phyloP scores from a whole-genome alignment of 2,888 invertebrate genomes.

The Agonopterix heracliana region DNA sequence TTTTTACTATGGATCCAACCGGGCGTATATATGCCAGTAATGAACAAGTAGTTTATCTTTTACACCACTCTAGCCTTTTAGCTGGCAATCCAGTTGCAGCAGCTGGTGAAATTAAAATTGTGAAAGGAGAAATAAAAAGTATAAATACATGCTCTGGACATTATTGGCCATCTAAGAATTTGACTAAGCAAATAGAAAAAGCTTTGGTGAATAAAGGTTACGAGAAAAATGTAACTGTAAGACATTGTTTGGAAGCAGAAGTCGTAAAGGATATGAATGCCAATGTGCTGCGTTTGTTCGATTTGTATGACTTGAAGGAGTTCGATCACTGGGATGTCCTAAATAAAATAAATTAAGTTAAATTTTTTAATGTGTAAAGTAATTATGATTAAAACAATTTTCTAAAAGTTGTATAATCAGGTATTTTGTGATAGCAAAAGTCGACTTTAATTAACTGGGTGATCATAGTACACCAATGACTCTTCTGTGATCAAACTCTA shows the following conservation, averaged over 20 bases:
- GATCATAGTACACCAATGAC: too few species aligned
- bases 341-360: too few species aligned
- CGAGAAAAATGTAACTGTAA: background rate
- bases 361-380: too few species aligned
- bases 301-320: too few species aligned
- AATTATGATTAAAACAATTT: too few species aligned
- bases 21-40: conserved; percentile 5
- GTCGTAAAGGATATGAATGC: too few species aligned
- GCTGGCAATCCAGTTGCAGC: conserved; percentile 1
- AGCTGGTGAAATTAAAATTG: background rate
- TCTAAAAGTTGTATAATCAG: too few species aligned
- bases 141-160: conserved; percentile 3
- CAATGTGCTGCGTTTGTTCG: too few species aligned
- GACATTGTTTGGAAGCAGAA: background rate
- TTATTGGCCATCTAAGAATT: background rate
- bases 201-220: background rate
- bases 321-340: too few species aligned
- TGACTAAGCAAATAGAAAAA: background rate
- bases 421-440: too few species aligned
- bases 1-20: conserved; percentile 4
- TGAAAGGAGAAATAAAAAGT: background rate
- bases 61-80: conserved; percentile 4
- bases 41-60: background rate
- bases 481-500: too few species aligned
- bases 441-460: too few species aligned